Evolutionary conservation across 92 coral and sea anemone genomes (phyloP).

Genomic region (Paragorgia papillata): DNA sequence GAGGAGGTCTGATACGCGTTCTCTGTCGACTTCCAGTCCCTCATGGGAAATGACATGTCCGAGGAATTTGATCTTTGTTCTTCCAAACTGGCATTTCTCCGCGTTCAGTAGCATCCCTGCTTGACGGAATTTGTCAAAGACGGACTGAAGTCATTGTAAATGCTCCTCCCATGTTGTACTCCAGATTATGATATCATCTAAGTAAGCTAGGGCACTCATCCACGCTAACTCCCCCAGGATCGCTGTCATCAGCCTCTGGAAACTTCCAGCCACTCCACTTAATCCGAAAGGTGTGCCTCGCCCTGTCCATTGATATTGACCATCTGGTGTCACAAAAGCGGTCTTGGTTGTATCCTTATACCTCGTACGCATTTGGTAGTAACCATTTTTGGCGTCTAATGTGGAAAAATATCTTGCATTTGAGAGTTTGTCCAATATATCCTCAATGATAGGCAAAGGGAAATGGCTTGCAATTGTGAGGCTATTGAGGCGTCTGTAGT

Average conservation of each 20-base stretch:
- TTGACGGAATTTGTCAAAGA: background rate
- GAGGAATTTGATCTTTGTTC: background rate
- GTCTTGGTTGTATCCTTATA: slow-evolving; percentile 1
- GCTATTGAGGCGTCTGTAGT: too few species aligned
- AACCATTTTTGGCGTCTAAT: slow-evolving; percentile 7
- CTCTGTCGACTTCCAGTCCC: background rate
- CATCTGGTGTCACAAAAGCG: slow-evolving; percentile 32
- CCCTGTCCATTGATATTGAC: slow-evolving; percentile 33
- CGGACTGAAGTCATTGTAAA: background rate
- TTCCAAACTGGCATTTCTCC: slow-evolving; percentile 25
- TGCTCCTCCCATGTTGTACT: slow-evolving; percentile 21
- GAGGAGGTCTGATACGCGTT: background rate
- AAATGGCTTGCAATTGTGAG: too few species aligned
- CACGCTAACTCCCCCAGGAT: background rate
- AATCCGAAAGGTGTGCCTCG: slow-evolving; percentile 13
- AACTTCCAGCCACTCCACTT: slow-evolving; percentile 18
- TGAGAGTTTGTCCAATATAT: background rate
- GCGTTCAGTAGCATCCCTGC: slow-evolving; percentile 28
- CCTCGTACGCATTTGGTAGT: slow-evolving; percentile 12
- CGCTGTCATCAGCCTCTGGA: slow-evolving; percentile 16
- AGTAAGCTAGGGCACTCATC: background rate
- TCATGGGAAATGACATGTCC: slow-evolving; percentile 10
- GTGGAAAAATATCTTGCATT: background rate
- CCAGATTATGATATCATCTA: slow-evolving; percentile 16
- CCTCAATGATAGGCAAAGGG: too few species aligned